Base-by-base conservation (phyloP, 2,888 invertebrate genomes). In the Empis livida region DNA sequence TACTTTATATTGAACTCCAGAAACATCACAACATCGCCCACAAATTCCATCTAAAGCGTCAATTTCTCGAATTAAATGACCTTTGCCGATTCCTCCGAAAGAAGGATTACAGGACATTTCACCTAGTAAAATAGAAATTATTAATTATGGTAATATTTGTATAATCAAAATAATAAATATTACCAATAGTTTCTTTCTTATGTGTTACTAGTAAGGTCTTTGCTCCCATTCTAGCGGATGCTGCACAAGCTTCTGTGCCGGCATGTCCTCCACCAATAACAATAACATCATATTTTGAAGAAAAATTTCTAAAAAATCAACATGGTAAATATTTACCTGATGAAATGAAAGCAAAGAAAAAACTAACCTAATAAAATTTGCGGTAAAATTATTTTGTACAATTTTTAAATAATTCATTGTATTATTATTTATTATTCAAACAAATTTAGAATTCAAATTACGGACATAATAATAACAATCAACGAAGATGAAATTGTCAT, bases 31-130 rank as follows among this genome's bases (percentile, higher is more conserved):
- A 47, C 89, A 81, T 53, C 82, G 72, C 9, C 76, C 78, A 70
- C 88, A 91, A 8, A 93, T 63, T 3, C 92, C 92, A 71, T 89
- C 92, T 37, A 93, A 68, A 3, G 92, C 91, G 68, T 93, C 92
- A 10, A 93, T 71, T 72, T 92, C 92, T 55, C 79, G 75, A 78
- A 91, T 83, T 44, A 91, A 70, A 64, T 92, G 88, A 0, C 90
- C 91, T 68, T 93, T 93, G 1, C 91, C 92, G 55, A 93, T 87
- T 9, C 92, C 92, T 23, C 92, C 92, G 70, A 93, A 93, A 0
- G 90, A 86, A 16, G 93, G 92, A 71, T 93, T 93, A 61, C 93
- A 92, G 0, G 90, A 89, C 92, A 93, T 93, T 70, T 88, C 90
- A 27, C 88, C 84, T 84, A 53, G n/a, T n/a, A n/a, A n/a, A n/a